phyloP scores from a whole-genome alignment of 2,888 invertebrate genomes.

The Epirrhoe tristata region DNA sequence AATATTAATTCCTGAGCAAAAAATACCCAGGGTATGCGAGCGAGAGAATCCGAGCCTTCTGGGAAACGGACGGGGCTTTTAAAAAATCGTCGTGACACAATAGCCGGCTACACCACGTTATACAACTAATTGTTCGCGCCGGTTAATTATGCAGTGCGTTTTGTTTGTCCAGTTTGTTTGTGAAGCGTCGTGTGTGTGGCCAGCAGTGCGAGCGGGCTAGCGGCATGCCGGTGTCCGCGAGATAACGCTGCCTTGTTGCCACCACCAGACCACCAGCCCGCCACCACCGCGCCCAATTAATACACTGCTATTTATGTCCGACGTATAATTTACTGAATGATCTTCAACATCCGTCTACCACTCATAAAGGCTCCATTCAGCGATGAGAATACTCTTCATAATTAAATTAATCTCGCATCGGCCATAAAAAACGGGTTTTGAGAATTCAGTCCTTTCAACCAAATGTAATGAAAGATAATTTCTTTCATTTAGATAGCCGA shows the following conservation, averaged over 20 bases:
- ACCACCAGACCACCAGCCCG: conserved; percentile 26
- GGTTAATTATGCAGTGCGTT: conserved; percentile 71
- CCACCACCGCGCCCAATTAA: conserved; percentile 41
- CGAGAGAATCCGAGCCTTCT: conserved; percentile 72
- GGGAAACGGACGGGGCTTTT: conserved; percentile 67
- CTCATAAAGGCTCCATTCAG: conserved; percentile 34
- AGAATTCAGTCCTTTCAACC: conserved; percentile 39
- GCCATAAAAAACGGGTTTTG: conserved; percentile 36
- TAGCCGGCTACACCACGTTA: conserved; percentile 77
- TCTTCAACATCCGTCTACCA: conserved; percentile 41
- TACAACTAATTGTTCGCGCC: conserved; percentile 79
- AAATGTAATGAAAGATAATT: conserved; percentile 42
- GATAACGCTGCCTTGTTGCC: conserved; percentile 41
- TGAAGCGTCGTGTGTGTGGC: conserved; percentile 44
- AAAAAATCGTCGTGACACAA: conserved; percentile 72
- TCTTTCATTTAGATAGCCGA: conserved; percentile 40
- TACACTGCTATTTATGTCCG: conserved; percentile 41
- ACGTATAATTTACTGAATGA: conserved; percentile 42
- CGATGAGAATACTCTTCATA: conserved; percentile 40
- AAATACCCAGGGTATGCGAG: conserved; percentile 59
- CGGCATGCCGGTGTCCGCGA: conserved; percentile 22
- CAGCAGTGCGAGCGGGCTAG: conserved; percentile 16
- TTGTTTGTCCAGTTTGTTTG: conserved; percentile 62
- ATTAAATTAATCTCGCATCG: conserved; percentile 42
- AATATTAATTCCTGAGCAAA: conserved; percentile 75